Evolutionary conservation across 2,888 invertebrate genomes (phyloP).

Genomic region (Rhodophaea formosa): DNA sequence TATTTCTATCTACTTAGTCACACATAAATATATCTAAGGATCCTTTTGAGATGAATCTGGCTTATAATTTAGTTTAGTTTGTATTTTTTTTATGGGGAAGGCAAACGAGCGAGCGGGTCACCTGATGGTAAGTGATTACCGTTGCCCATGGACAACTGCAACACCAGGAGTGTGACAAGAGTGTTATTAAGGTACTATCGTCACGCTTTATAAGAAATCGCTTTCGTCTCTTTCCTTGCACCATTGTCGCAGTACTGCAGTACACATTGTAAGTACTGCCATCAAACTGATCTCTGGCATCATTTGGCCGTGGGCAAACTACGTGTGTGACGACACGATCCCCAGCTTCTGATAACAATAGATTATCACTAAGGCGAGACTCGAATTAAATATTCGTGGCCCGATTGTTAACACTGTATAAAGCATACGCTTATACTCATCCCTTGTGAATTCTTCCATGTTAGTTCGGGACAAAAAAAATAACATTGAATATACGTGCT

Average conservation of each 20-base stretch:
- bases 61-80: too few relatives aligned
- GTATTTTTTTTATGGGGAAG: too few relatives aligned
- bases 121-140: too few relatives aligned
- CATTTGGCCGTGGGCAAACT: slow-evolving; percentile 62
- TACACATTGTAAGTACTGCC: slow-evolving; percentile 22
- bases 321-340: slow-evolving; percentile 72
- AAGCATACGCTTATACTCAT: neutral
- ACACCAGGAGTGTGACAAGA: too few relatives aligned
- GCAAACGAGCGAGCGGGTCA: too few relatives aligned
- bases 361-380: slow-evolving; percentile 60
- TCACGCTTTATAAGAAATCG: slow-evolving; percentile 22
- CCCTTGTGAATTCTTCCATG: neutral
- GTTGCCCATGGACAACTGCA: too few relatives aligned
- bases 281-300: slow-evolving; percentile 51
- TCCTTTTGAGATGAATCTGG: too few relatives aligned
- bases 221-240: slow-evolving; percentile 32
- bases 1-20: too few relatives aligned
- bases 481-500: too few relatives aligned
- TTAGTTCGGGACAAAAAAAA: too few relatives aligned
- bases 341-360: slow-evolving; percentile 64
- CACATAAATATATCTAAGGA: too few relatives aligned
- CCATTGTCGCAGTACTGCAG: slow-evolving; percentile 24
- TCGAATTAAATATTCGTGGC: slow-evolving; percentile 53
- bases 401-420: slow-evolving; percentile 36
- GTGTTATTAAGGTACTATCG: too few relatives aligned